Evolutionary conservation across 2,888 invertebrate genomes (phyloP), one percentile per base, ranked within the genome.

Genomic region (Meghimatium bilineatum): DNA sequence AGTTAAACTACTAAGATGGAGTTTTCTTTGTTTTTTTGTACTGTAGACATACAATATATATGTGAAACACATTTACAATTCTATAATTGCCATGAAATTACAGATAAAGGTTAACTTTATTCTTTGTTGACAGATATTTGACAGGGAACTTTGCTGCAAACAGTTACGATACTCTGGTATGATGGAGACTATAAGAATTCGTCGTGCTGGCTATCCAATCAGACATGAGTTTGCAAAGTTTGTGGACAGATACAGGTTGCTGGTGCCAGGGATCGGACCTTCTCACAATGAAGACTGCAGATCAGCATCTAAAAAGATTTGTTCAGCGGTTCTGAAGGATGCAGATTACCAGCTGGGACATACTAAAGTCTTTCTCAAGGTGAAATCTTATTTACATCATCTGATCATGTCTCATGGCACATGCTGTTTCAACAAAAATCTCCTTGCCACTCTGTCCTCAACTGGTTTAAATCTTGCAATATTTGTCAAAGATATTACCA

Each of bases 101-200:
- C 20, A n/a, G n/a, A n/a, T n/a, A n/a, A n/a, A n/a, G n/a, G n/a
- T n/a, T n/a, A n/a, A n/a, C n/a, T n/a, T n/a, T n/a, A n/a, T n/a
- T n/a, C n/a, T 8, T 38, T 56, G 34, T 38, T 83, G 76, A 3
- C 92, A 98, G 97, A 95, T 97, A 95, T 99, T 99, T 93, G 99
- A 99, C 93, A 95, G 99, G 77, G 98, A 97, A 67, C 94, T 99
- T 49, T 99, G 99, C 91, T 98, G 99, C 92, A 96, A 99, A 38
- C 99, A 99, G 93, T 94, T 99, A 52, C 95, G 99, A 87, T 99
- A 99, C 93, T 99, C 99, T 0, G 99, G 99, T 86, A 99, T 99
- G 99, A 99, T 99, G 99, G 99, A 99, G 94, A 99, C 99, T 0
- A 99, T 99, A 87, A 95, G 99, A 90, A 99, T 99, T 90, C 95